A percentile compares a stretch with the other conserved stretches of the same genome.
These are phyloP conservation scores for Platynereis dumerilii DNA, from an alignment of 2,888 invertebrate species.

Conservation along the genomic window DNA sequence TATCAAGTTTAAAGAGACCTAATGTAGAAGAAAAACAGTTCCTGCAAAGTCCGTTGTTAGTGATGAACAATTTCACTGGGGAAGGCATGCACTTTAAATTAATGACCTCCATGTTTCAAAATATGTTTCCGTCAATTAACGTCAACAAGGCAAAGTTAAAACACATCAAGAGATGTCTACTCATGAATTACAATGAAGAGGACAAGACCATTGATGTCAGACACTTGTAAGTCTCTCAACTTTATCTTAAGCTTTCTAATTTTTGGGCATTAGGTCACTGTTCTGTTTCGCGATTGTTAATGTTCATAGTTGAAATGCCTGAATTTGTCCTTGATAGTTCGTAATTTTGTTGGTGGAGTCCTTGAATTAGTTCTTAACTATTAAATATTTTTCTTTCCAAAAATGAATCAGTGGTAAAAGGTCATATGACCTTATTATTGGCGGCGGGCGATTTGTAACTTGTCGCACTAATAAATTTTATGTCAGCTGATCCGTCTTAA, in stretches of 20 bases:
- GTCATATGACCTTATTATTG: too few relatives aligned
- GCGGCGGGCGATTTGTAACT: too few relatives aligned
- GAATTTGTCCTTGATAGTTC: too few relatives aligned
- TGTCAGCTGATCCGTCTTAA: too few relatives aligned
- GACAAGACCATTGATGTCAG: constrained; percentile 88
- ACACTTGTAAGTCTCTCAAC: constrained; percentile 74
- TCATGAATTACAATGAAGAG: constrained; percentile 86
- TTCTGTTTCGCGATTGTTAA: background rate
- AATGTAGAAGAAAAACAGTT: constrained; percentile 71
- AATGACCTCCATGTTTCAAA: constrained; percentile 95
- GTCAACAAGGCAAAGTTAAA: constrained; percentile 78
- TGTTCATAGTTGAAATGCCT: too few relatives aligned
- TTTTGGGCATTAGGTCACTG: background rate
- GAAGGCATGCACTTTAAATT: constrained; percentile 74
- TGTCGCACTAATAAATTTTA: too few relatives aligned
- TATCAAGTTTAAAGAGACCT: constrained; percentile 84
- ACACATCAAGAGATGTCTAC: constrained; percentile 81
- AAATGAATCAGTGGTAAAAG: too few relatives aligned
- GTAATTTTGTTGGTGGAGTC: too few relatives aligned
- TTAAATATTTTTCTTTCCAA: too few relatives aligned
- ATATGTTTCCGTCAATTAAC: constrained; percentile 98
- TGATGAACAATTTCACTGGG: constrained; percentile 77
- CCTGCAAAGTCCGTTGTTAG: constrained; percentile 85
- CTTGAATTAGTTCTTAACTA: too few relatives aligned
- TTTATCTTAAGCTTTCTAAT: constrained; percentile 6